A percentile compares a stretch with the other conserved stretches of the same genome.
Evolutionary conservation across 2,888 invertebrate genomes (phyloP).

Genomic region (Limnephilus lunatus): DNA sequence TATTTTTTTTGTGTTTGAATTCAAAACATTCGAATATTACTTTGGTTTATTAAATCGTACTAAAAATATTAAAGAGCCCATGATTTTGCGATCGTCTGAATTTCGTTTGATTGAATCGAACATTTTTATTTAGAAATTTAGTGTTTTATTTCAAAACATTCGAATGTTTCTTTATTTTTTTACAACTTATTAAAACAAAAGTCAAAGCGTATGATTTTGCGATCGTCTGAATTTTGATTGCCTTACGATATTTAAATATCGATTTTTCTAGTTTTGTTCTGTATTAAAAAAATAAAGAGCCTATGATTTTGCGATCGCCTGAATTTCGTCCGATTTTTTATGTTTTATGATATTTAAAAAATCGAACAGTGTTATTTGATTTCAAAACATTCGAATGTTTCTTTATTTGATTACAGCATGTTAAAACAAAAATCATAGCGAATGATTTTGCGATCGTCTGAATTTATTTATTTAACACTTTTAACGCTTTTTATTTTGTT

Average conservation of each 20-base stretch:
- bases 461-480: not conserved
- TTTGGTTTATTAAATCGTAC: not conserved
- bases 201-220: too few species aligned
- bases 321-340: not conserved
- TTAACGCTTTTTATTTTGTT: not conserved
- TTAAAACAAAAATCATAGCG: too few species aligned
- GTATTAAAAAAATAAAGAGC: too few species aligned
- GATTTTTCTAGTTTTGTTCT: not conserved
- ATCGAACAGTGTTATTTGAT: too few species aligned
- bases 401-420: too few species aligned
- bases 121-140: too few species aligned
- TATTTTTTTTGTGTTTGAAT: not conserved
- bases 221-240: not conserved
- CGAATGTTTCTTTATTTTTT: too few species aligned
- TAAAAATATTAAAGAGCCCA: not conserved
- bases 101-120: not conserved
- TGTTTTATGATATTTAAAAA: not conserved
- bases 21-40: not conserved
- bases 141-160: too few species aligned
- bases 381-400: too few species aligned
- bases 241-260: not conserved
- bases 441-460: too few species aligned
- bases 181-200: too few species aligned
- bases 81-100: not conserved
- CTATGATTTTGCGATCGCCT: not conserved